These are phyloP conservation scores for Yponomeuta sedellus DNA, from an alignment of 2,888 invertebrate species.

Conservation along the genomic window DNA sequence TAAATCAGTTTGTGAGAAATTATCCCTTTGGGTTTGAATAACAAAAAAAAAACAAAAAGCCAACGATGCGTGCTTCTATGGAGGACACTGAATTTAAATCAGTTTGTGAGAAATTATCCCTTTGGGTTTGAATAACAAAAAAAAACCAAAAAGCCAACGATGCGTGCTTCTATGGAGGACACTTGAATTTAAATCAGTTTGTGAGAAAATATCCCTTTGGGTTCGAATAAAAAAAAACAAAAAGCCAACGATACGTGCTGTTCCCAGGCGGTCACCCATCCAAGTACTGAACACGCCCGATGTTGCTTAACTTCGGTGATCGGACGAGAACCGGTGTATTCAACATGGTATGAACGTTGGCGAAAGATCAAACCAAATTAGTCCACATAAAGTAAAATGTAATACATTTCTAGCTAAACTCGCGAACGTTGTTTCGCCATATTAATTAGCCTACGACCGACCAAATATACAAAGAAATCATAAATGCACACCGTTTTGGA, in stretches of 20 bases:
- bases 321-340: conserved; percentile 67
- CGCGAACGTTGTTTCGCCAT: no score
- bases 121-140: background rate
- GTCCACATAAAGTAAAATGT: no score
- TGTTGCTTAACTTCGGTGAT: conserved; percentile 67
- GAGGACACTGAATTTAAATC: no score
- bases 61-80: no score
- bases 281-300: conserved; percentile 49
- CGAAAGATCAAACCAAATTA: no score
- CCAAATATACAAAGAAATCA: no score
- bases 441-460: no score
- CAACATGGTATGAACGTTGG: conserved; percentile 57
- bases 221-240: conserved; percentile 6
- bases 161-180: no score
- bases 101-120: background rate
- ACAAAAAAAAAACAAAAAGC: conserved; percentile 23
- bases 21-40: background rate
- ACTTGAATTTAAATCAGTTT: no score
- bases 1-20: background rate
- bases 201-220: no score
- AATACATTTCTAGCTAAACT: no score
- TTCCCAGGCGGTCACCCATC: conserved; percentile 32
- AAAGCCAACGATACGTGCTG: conserved; percentile 28
- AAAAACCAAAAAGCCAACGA: conserved; percentile 38
- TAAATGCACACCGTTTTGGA: no score